These are phyloP conservation scores for Odontocolon sp. DNA, from an alignment of 2,888 invertebrate genomes.

Conservation along the genomic window DNA sequence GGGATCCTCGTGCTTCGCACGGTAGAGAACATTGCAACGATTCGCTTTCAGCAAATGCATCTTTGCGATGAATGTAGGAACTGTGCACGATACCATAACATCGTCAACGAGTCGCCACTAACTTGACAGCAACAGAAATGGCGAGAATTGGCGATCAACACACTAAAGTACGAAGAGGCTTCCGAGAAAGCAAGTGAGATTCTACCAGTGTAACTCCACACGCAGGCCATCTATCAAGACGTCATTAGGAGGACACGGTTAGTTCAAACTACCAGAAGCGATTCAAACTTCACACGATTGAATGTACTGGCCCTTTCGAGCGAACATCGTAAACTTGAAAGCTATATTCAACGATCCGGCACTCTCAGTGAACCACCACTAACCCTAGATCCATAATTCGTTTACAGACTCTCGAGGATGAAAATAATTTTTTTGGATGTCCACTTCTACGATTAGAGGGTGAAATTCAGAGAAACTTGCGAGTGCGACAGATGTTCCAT, in stretches of 20 bases:
- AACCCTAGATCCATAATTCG: not conserved
- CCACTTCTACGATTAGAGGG: slow-evolving; percentile 1
- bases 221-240: slow-evolving; percentile 72
- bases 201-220: slow-evolving; percentile 54
- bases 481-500: slow-evolving; percentile 8
- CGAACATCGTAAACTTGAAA: not conserved
- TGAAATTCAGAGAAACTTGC: not conserved
- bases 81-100: not conserved
- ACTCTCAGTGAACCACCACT: not conserved
- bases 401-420: not conserved
- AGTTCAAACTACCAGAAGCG: slow-evolving; percentile 60
- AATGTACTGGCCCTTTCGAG: slow-evolving; percentile 9
- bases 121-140: slow-evolving; percentile 20
- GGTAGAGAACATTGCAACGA: slow-evolving; percentile 19
- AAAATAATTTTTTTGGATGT: not conserved
- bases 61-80: not conserved
- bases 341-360: slow-evolving; percentile 5
- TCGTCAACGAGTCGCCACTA: slow-evolving; percentile 20
- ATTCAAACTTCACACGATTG: slow-evolving; percentile 66
- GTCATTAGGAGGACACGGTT: slow-evolving; percentile 69
- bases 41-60: not conserved
- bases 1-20: slow-evolving; percentile 53
- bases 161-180: no score
- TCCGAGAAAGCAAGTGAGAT: no score
- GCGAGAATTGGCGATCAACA: slow-evolving; percentile 55